These are phyloP conservation scores for Exocentrus adspersus DNA, from an alignment of 2,888 invertebrate genomes.

Conservation along the genomic window DNA sequence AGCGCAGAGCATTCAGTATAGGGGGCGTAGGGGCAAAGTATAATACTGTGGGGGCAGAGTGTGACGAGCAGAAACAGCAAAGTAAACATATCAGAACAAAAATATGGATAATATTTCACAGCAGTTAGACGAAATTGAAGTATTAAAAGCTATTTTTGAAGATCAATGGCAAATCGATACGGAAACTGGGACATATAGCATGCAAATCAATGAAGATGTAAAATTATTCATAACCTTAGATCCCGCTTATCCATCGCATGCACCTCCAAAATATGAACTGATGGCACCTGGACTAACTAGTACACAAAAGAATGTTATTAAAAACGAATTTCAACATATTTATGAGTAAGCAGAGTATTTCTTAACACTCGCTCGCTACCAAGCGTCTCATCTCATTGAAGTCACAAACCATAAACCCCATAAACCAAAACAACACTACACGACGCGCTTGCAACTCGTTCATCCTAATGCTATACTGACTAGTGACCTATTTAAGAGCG, in stretches of 20 bases:
- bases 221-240: conserved; percentile 73
- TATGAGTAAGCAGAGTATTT: conserved; percentile 69
- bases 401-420: no score
- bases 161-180: conserved; percentile 74
- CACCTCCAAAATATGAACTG: conserved; percentile 76
- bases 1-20: no score
- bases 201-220: conserved; percentile 68
- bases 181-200: conserved; percentile 68
- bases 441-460: no score
- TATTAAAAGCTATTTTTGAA: conserved; percentile 76
- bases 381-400: no score
- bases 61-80: no score
- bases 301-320: conserved; percentile 68
- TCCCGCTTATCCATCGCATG: conserved; percentile 70
- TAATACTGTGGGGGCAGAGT: no score
- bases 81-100: not conserved
- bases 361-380: no score
- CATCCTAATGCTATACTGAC: no score
- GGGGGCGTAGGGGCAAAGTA: no score
- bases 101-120: conserved; percentile 54
- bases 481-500: no score
- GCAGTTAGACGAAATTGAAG: conserved; percentile 75
- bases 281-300: conserved; percentile 77
- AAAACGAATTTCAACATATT: conserved; percentile 69
- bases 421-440: no score